A percentile compares a stretch with the other conserved stretches of the same genome.
phyloP scores from a whole-genome alignment of 1,140 invertebrate species.

The Heliconius himera region DNA sequence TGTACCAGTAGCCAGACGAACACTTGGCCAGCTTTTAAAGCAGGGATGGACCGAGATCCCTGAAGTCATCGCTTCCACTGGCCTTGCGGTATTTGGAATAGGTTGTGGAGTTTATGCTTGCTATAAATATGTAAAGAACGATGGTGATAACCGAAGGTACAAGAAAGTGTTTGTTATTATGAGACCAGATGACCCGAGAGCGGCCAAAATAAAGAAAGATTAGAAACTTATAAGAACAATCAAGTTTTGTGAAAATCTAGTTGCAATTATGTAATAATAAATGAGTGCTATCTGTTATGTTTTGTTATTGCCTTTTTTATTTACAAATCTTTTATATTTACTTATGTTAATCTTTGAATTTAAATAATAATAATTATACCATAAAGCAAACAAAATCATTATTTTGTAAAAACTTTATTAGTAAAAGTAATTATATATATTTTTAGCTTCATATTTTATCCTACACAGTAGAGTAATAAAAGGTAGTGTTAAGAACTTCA shows the following conservation, averaged over 20 bases:
- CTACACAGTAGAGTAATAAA: no score
- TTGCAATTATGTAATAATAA: slow-evolving; percentile 77
- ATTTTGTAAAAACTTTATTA: no score
- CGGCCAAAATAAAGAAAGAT: slow-evolving; percentile 75
- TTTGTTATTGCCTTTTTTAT: slow-evolving; percentile 35
- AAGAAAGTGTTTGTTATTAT: slow-evolving; percentile 84
- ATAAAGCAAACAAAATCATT: no score
- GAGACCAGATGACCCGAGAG: slow-evolving; percentile 84
- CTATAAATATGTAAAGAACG: slow-evolving; percentile 81
- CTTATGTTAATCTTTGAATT: no score
- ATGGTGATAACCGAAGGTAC: slow-evolving; percentile 85
- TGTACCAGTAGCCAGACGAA: slow-evolving; percentile 55
- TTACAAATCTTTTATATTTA: background rate
- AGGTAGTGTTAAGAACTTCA: no score
- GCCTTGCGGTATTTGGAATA: slow-evolving; percentile 76
- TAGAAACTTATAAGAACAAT: slow-evolving; percentile 39
- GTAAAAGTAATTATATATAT: no score
- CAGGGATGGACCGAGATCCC: slow-evolving; percentile 85
- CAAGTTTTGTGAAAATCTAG: slow-evolving; percentile 39
- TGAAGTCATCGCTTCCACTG: slow-evolving; percentile 83
- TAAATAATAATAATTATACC: no score
- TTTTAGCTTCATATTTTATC: no score
- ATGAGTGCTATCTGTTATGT: slow-evolving; percentile 39
- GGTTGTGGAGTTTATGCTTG: slow-evolving; percentile 67
- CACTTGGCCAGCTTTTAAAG: slow-evolving; percentile 62